Evolutionary conservation across 2,888 invertebrate species (phyloP), one percentile per base, ranked within the genome.

Genomic region (Pteria penguin): DNA sequence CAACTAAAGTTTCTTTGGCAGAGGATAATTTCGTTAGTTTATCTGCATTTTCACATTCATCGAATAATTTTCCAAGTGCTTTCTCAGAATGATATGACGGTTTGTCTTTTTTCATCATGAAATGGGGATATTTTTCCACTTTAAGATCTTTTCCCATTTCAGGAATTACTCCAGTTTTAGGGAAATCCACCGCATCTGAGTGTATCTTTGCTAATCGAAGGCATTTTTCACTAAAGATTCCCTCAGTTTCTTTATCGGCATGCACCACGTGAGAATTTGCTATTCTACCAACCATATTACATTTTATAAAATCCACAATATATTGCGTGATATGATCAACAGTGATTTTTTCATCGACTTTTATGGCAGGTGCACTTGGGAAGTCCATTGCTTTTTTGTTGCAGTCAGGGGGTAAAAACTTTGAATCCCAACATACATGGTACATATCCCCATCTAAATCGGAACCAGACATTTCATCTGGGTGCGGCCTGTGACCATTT

Each of bases 371-470:
- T 11, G 55, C 4, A 55, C 22, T 57, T 29, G 18, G 32, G 18
- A 57, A 72, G 27, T 72, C 72, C 72, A 72, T 72, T 1, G 72
- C 55, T 26, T 8, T n/a, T 55, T 72, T 31, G 57, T 72, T 72
- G 33, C 61, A 14, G 18, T 32, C 55, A 2, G 29, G 57, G 22
- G 31, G 60, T 33, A 24, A 36, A 36, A 70, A 61, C 11, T 85
- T 79, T 26, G 82, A 68, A 72, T 90, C 87, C 90, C 92, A 92
- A 29, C 90, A 83, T 5, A 92, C 90, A 65, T 90, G 88, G 79
- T 89, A 92, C 78, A 91, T 90, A 77, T 92, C 92, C 8, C 92
- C 92, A 76, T 92, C 92, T 74, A 93, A 81, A 82, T 92, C 92
- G 24, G 90, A 90, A 3, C 93, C 93, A 2, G 91, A 90, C 90